Evolutionary conservation across 2,888 invertebrate genomes (phyloP), one percentile per base, ranked within the genome.

Genomic region (Conops quadrifasciatus): DNA sequence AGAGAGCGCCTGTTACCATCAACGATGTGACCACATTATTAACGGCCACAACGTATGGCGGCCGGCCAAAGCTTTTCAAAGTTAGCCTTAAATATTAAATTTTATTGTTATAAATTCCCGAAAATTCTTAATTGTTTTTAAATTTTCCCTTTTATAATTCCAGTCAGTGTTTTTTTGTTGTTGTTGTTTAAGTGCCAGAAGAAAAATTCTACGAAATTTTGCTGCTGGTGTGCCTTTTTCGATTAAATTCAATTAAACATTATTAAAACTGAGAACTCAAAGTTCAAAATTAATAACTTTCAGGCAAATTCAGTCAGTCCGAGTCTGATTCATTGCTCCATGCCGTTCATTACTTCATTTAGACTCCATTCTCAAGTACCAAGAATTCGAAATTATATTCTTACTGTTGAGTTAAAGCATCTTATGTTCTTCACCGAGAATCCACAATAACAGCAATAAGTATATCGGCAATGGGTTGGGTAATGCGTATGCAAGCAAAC

Each of bases 241-340:
- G 68, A 68, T 68, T 68, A 62, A 68, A 68, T 62, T 62, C 68
- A 68, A 68, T 68, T 68, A 68, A 68, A 62, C 5, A 49, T 30
- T 62, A 68, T 60, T 51, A 43, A 60, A 68, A 68, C 49, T 68
- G 68, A 68, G 49, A 68, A 60, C 60, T 30, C 49, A 16, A 13
- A 60, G 36, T 47, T 21, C 60, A 28, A 24, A 21, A 60, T 28
- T 24, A 49, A 67, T 28, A 68, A 51, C 30, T 13, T 59, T 68
- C 68, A 51, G 16, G 21, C 19, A 56, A 51, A 62, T 58, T 58
- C 36, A 51, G n/a, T 60, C 43, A 1, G 51, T 7, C 59, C 51
- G 68, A 62, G 51, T 7, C 59, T 68, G 68, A 68, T 68, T 68
- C 68, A 68, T 49, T 24, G 59, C 21, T 60, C 51, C 30, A 24